Conservation (phyloP, 2,797 vertebrate genomes). For the Cossypha dichroa region DNA sequence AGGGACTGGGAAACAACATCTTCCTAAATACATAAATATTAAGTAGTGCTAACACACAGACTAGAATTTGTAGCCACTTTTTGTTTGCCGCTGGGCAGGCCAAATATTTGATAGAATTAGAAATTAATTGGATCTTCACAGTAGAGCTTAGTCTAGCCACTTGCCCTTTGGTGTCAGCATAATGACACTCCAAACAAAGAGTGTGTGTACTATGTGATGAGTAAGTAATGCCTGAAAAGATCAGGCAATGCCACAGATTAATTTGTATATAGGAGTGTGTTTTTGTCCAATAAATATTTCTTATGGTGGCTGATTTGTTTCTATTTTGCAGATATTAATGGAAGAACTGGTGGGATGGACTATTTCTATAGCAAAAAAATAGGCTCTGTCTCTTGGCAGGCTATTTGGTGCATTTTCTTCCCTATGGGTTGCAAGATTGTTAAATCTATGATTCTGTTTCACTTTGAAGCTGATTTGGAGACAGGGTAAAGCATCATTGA, state of each 20-base stretch:
- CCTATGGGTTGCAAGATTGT: not conserved
- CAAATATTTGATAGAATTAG: not conserved
- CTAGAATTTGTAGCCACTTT: not conserved
- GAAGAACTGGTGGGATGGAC: not conserved
- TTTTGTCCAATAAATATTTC: not conserved
- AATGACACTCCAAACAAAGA: not conserved
- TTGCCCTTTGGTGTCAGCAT: not conserved
- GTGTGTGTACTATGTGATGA: not conserved
- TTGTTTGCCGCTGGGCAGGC: not conserved
- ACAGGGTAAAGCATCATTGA: not conserved
- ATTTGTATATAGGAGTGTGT: rapidly evolving
- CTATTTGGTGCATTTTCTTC: not conserved
- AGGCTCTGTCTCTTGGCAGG: not conserved
- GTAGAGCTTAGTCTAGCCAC: not conserved
- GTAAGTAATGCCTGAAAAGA: not conserved
- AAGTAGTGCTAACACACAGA: not conserved
- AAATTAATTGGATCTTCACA: not conserved
- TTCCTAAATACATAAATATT: not conserved
- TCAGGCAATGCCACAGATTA: not conserved
- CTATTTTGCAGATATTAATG: not conserved
- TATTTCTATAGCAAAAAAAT: not conserved
- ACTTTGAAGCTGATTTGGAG: not conserved
- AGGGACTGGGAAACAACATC: not conserved
- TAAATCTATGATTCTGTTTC: not conserved
- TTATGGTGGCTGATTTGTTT: not conserved